Percentiles rank a stretch among this genome's conserved stretches.
Conservation (phyloP, 2,797 vertebrate genomes). For the Lacerta viridis region DNA sequence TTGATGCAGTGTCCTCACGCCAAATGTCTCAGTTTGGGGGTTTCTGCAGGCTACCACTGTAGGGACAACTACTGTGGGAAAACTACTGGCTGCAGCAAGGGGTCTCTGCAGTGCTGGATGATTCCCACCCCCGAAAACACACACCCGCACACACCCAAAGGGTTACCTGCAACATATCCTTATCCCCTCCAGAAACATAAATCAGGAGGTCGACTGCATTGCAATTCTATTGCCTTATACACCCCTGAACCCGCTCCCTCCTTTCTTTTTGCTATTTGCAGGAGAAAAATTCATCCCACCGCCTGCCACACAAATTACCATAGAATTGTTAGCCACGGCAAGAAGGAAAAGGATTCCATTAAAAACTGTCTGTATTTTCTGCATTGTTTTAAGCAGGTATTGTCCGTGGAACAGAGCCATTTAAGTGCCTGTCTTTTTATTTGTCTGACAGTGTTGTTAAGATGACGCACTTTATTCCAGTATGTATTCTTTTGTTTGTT, state of each 20-base stretch:
- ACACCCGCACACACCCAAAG: too few relatives aligned
- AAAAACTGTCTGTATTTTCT: background rate
- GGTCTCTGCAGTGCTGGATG: too few relatives aligned
- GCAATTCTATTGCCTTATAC: background rate
- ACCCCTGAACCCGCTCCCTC: too few relatives aligned
- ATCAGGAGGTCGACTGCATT: too few relatives aligned
- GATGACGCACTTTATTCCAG: background rate
- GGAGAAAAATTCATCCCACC: background rate
- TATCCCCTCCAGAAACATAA: too few relatives aligned
- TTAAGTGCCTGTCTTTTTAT: background rate
- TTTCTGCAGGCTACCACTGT: too few relatives aligned
- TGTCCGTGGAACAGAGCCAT: background rate
- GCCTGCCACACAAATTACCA: background rate
- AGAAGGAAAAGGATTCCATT: background rate
- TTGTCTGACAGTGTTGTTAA: background rate
- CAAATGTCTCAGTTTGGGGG: too few relatives aligned
- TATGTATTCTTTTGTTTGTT: background rate
- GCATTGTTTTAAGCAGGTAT: background rate
- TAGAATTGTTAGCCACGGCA: background rate
- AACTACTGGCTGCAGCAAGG: too few relatives aligned
- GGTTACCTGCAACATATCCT: too few relatives aligned
- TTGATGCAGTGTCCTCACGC: too few relatives aligned
- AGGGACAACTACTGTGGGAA: too few relatives aligned
- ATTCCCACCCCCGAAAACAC: too few relatives aligned
- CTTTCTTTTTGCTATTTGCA: background rate